Percentiles rank a stretch among this genome's conserved stretches.
phyloP scores from a whole-genome alignment of 2,888 invertebrate genomes.

The Cryptophagus acutangulus region DNA sequence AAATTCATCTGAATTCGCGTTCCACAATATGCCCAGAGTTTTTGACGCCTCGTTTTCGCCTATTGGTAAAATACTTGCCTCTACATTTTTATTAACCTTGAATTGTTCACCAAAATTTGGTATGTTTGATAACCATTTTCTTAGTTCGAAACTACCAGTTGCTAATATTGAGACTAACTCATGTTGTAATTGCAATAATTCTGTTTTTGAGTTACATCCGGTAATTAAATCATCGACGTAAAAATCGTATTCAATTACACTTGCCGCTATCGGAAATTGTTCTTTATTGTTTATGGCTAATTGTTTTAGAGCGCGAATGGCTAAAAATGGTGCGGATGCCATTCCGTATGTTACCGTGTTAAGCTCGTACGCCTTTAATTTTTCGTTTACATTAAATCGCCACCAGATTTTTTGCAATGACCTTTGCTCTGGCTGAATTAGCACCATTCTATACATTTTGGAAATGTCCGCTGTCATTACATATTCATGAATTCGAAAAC shows the following conservation, averaged over 20 bases:
- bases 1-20: conserved; percentile 3
- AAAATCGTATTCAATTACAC: no score
- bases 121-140: conserved; percentile 9
- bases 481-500: no score
- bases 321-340: conserved; percentile 20
- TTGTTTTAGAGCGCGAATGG: no score
- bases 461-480: conserved; percentile 12
- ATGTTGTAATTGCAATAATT: conserved; percentile 18
- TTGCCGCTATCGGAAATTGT: no score
- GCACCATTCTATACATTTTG: conserved; percentile 11
- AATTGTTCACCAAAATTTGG: background rate
- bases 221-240: no score
- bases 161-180: conserved; percentile 18
- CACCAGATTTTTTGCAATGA: conserved; percentile 12
- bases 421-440: conserved; percentile 1
- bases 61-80: conserved; percentile 7
- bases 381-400: no score
- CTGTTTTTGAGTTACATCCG: no score
- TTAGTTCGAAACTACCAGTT: conserved; percentile 18
- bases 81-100: conserved; percentile 4
- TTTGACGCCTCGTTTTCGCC: conserved; percentile 10
- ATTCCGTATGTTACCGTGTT: conserved; percentile 24
- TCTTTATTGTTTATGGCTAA: no score
- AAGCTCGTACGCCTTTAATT: no score
- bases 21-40: conserved; percentile 10